Base-by-base conservation (phyloP, 2,888 invertebrate genomes). In the Electrophaes corylata region DNA sequence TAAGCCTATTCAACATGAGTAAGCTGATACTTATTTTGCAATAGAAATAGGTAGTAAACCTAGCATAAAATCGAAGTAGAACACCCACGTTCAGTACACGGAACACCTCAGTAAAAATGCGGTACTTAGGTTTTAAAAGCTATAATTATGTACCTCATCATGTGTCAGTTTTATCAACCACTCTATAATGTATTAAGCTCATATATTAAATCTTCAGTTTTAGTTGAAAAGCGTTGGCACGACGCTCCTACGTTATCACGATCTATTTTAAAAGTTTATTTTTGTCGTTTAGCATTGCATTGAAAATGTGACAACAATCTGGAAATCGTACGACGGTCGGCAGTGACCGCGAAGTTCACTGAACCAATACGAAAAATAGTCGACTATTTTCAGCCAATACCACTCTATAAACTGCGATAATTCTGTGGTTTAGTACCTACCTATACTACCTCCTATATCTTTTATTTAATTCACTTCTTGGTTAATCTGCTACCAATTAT, bases 341-440 rank as follows among this genome's bases (percentile, higher is more conserved):
- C 69, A 67, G 70, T 77, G 81, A 81, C 82, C 77, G 76, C 69
- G 65, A 76, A 78, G 83, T 80, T 83, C 81, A 79, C 66, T 81
- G 82, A 83, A 82, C 83, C 76, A 73, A 60, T 57, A 72, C 70
- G 67, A 66, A 72, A 73, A 73, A 75, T 37, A 70, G 65, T 63
- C 55, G 48, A 69, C 70, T 78, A 73, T 73, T 75, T 75, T 73
- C 62, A 71, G 49, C 35, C 65, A 57, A 64, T 61, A 29, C 51
- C 53, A 49, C 35, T n/a, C 40, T 60, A 55, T 41, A 72, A 40
- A 16, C 53, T 39, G n/a, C 14, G 23, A 23, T 43, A 23, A 23
- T 47, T 47, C 47, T 33, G 11, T 37, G 23, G 20, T 12, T 37
- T 29, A 16, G 10, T 29, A 29, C 26, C 10, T 29, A 29, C 26